These are phyloP conservation scores for Gallinago solitaria DNA, from an alignment of 2,797 vertebrate species.

Conservation along the genomic window DNA sequence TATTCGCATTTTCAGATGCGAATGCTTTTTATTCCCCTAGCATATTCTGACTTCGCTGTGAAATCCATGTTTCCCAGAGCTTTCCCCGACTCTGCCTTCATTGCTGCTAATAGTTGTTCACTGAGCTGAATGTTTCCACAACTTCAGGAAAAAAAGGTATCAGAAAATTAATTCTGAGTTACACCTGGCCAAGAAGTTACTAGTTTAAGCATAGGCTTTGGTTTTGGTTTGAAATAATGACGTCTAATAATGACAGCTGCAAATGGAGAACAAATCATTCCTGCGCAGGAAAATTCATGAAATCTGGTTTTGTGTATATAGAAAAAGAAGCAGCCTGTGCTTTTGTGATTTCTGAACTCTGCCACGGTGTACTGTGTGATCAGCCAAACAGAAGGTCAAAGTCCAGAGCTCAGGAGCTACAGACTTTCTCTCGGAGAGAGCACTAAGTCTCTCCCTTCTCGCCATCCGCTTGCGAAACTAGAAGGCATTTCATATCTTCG, in stretches of 20 bases:
- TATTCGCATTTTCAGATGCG: background rate
- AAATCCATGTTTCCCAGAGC: background rate
- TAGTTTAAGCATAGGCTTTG: background rate
- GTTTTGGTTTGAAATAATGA: background rate
- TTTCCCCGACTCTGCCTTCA: background rate
- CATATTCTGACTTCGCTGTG: background rate
- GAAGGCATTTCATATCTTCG: background rate
- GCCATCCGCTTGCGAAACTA: background rate
- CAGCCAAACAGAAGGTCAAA: background rate
- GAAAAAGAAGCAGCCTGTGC: background rate
- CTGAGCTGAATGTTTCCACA: background rate
- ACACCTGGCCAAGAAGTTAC: background rate
- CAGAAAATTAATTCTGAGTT: background rate
- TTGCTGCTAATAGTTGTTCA: background rate
- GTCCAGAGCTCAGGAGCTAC: background rate
- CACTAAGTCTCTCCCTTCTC: background rate
- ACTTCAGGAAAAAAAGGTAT: background rate
- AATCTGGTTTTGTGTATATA: background rate
- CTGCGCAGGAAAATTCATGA: background rate
- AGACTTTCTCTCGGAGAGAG: background rate
- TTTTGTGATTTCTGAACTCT: background rate
- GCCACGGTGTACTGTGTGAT: rapidly evolving
- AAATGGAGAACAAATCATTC: background rate
- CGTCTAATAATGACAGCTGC: background rate
- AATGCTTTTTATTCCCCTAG: background rate